phyloP scores from a whole-genome alignment of 2,888 invertebrate species.

The Patella caerulea region DNA sequence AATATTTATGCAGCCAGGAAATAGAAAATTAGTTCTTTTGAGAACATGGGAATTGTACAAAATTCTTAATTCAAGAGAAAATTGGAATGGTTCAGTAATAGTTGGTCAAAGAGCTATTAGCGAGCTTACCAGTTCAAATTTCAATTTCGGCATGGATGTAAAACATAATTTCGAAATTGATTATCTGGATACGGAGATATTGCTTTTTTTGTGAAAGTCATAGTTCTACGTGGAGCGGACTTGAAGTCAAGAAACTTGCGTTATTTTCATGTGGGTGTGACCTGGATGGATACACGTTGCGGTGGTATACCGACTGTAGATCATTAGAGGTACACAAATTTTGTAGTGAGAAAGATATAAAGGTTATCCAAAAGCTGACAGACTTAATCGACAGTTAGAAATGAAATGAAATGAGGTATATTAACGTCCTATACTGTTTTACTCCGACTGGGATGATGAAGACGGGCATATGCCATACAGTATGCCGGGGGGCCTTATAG shows the following conservation, averaged over 20 bases:
- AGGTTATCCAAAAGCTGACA: conserved; percentile 20
- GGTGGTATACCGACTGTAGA: conserved; percentile 22
- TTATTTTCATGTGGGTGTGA: not conserved
- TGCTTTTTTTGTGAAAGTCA: not conserved
- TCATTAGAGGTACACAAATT: conserved; percentile 3
- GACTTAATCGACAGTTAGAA: conserved; percentile 13
- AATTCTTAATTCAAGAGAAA: not conserved
- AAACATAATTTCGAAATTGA: no score
- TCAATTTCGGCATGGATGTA: no score
- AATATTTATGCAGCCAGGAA: not conserved
- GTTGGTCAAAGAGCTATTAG: no score
- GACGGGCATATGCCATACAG: no score
- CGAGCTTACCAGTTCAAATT: not conserved
- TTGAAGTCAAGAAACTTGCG: conserved; percentile 14
- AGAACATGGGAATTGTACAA: not conserved
- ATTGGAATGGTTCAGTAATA: not conserved
- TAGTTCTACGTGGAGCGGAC: conserved; percentile 18
- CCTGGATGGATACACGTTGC: not conserved
- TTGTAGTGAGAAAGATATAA: conserved; percentile 14
- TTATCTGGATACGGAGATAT: not conserved
- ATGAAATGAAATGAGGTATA: no score
- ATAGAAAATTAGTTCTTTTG: not conserved
- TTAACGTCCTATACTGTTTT: no score
- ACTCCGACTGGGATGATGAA: no score
- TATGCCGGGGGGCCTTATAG: no score